Base-by-base conservation (phyloP, 1,140 invertebrate species). In the Zaprionus taronus region DNA sequence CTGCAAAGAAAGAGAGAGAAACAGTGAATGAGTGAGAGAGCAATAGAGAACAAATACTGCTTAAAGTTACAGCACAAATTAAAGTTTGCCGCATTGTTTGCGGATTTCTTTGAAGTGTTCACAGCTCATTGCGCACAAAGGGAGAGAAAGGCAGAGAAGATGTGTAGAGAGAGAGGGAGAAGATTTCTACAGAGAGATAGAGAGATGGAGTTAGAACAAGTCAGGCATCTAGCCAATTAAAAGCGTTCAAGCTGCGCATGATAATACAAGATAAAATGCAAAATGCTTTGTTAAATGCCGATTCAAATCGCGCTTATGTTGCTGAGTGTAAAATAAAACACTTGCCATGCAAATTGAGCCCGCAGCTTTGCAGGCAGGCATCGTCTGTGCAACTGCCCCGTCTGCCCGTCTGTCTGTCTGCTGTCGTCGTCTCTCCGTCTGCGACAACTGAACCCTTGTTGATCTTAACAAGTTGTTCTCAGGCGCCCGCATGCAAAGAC, bases 251-350 rank as follows among this genome's bases (percentile, higher is more conserved):
- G 38, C 38, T 41, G 38, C 17, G 11, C 22, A 20, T 24, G 56
- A 44, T 47, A 26, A 65, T 72, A 14, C n/a, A n/a, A 26, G 20
- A 68, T 61, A 68, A 64, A 71, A 71, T 64, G 34, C 55, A 71
- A 65, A 76, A 60, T 24, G 6, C 61, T 58, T 20, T 56, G 51
- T 75, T 75, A 60, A 76, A 65, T 53, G 67, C 41, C 28, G 66
- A 55, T 71, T 70, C 57, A 66, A 36, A 38, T 65, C 62, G 15
- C n/a, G 15, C 26, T 9, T 51, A 61, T 61, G 36, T 60, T 65
- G 53, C 24, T 15, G 9, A 77, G 69, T 77, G 56, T 72, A 41
- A 56, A 67, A 53, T 72, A 49, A 66, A 61, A 60, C 34, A 76
- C 41, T 76, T n/a, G 68, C 36, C 44, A 28, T 26, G 57, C 56